Evolutionary conservation across 1,140 invertebrate species (phyloP).

Genomic region (Drosophila equinoxialis): DNA sequence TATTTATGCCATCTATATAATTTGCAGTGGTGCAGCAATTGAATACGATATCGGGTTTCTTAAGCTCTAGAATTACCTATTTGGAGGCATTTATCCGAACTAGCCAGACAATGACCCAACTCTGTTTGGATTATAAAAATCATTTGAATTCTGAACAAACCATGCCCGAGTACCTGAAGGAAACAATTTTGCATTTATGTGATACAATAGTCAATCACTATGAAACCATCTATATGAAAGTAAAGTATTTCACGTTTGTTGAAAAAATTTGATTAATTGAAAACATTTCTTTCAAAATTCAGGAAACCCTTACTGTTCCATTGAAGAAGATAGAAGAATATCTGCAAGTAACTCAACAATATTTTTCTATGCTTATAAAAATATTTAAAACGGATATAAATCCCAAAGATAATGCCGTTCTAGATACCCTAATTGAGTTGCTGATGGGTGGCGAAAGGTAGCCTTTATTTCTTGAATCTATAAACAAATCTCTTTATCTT

Average conservation of each 20-base stretch:
- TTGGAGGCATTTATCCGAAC: constrained; percentile 36
- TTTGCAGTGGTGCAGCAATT: constrained; percentile 48
- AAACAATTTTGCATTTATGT: constrained; percentile 47
- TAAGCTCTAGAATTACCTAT: constrained; percentile 22
- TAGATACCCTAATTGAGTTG: constrained; percentile 27
- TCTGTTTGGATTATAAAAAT: constrained; percentile 45
- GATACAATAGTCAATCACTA: constrained; percentile 34
- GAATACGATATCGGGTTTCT: constrained; percentile 25
- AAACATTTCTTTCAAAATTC: background rate
- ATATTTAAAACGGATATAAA: constrained; percentile 30
- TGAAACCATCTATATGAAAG: constrained; percentile 26
- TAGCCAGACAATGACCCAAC: constrained; percentile 44
- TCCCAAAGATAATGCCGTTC: constrained; percentile 24
- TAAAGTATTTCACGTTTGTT: background rate
- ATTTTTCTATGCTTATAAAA: constrained; percentile 45
- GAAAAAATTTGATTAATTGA: background rate
- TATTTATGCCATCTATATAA: background rate
- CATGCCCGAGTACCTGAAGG: constrained; percentile 48
- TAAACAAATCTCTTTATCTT: background rate
- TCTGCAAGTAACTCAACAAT: constrained; percentile 28
- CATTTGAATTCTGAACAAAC: background rate
- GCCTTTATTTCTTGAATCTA: background rate
- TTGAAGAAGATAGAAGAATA: constrained; percentile 35
- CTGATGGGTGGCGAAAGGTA: constrained; percentile 36
- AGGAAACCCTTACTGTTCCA: constrained; percentile 28